phyloP scores from a whole-genome alignment of 1,140 invertebrate species.

The Trissolcus basalis region DNA sequence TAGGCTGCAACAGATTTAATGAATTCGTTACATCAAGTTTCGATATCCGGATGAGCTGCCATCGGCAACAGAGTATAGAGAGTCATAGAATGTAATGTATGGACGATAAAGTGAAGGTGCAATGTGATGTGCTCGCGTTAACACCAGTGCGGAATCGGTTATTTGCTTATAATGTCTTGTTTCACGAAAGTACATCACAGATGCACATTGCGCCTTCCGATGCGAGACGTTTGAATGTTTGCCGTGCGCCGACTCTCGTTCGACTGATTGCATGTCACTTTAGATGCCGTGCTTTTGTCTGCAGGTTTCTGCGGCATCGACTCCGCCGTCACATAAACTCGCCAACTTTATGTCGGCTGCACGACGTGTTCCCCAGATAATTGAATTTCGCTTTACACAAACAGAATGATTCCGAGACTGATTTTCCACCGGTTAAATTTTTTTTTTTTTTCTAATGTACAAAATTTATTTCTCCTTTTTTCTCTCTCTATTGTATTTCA shows the following conservation, averaged over 20 bases:
- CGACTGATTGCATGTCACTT: slow-evolving; percentile 54
- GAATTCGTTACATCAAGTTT: too few species aligned
- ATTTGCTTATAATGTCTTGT: slow-evolving; percentile 58
- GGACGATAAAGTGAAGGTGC: slow-evolving; percentile 45
- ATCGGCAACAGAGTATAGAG: slow-evolving; percentile 49
- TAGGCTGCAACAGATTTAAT: too few species aligned
- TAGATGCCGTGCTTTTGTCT: slow-evolving; percentile 53
- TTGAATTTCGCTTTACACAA: slow-evolving; percentile 45
- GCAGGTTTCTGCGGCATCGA: slow-evolving; percentile 40
- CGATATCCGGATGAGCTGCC: slow-evolving; percentile 14
- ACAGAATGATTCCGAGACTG: slow-evolving; percentile 3
- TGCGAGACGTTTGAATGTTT: slow-evolving; percentile 52
- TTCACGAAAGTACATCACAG: slow-evolving; percentile 53
- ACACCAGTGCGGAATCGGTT: slow-evolving; percentile 46
- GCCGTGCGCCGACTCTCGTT: slow-evolving; percentile 44
- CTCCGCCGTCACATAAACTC: slow-evolving; percentile 46
- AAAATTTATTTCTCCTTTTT: too few species aligned
- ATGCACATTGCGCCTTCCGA: slow-evolving; percentile 54
- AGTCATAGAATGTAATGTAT: slow-evolving; percentile 37
- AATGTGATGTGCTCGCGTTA: slow-evolving; percentile 47
- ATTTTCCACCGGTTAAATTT: too few species aligned
- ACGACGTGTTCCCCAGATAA: slow-evolving; percentile 37
- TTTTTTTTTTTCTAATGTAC: too few species aligned
- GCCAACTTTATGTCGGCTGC: slow-evolving; percentile 39
- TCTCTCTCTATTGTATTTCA: neutral